Evolutionary conservation across 2,888 invertebrate species (phyloP).

Genomic region (Ormyrus thymus): DNA sequence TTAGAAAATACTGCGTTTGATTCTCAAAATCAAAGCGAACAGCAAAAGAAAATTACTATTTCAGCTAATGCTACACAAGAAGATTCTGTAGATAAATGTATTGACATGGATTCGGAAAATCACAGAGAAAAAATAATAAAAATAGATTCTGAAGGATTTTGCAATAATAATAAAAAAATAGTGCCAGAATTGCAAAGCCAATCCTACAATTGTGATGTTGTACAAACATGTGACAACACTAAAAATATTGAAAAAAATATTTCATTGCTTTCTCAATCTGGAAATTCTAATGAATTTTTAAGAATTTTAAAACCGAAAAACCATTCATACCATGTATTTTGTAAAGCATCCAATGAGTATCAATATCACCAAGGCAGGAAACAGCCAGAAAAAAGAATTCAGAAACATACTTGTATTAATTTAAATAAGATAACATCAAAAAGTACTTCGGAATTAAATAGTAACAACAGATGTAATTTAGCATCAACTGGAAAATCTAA

Average conservation of each 20-base stretch:
- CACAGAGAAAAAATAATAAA: constrained; percentile 15
- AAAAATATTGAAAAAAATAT: constrained; percentile 10
- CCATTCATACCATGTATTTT: constrained; percentile 2
- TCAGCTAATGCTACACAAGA: background rate
- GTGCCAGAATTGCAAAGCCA: background rate
- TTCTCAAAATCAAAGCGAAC: no score
- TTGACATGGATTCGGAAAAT: background rate
- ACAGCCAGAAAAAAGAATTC: constrained; percentile 1
- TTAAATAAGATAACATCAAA: constrained; percentile 28
- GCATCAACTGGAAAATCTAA: constrained; percentile 12
- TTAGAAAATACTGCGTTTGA: no score
- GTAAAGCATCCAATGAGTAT: constrained; percentile 2
- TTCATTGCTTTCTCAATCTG: background rate
- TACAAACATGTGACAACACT: background rate
- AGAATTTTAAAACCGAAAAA: background rate
- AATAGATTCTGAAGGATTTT: constrained; percentile 25
- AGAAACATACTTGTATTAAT: constrained; percentile 1
- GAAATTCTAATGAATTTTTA: constrained; percentile 1
- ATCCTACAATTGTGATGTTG: background rate
- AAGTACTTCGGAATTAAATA: constrained; percentile 22
- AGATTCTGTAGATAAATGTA: background rate
- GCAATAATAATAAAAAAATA: background rate
- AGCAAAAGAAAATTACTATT: no score
- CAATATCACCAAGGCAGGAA: background rate
- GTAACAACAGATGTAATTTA: constrained; percentile 33